These are phyloP conservation scores for Cynopterus brachyotis DNA, from an alignment of 2,113 vertebrate genomes.

Conservation along the genomic window DNA sequence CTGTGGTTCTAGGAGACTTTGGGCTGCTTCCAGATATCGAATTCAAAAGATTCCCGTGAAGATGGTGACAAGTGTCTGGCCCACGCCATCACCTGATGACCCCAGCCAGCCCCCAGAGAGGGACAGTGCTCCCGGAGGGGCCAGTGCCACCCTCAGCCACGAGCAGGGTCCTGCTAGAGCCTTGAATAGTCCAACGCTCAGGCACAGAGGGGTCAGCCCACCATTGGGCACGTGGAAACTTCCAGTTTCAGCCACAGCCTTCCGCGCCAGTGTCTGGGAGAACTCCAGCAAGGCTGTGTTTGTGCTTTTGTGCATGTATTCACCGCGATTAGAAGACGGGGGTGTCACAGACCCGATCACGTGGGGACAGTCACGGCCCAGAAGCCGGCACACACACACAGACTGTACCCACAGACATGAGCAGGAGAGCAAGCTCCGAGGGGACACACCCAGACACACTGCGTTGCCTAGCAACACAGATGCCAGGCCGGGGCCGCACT, in stretches of 20 bases:
- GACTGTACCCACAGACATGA: neutral
- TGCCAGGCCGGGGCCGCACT: neutral
- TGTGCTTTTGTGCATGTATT: neutral
- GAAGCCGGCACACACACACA: neutral
- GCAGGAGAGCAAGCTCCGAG: accelerated
- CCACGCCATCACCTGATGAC: neutral
- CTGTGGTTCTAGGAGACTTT: neutral
- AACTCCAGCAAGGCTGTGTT: accelerated
- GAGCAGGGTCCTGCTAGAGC: neutral
- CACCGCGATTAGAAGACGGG: neutral
- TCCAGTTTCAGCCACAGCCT: neutral
- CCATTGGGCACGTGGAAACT: neutral
- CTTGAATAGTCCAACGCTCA: neutral
- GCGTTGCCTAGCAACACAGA: neutral
- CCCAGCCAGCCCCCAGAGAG: neutral
- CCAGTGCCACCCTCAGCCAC: neutral
- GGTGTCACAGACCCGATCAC: neutral
- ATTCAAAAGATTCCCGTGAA: neutral
- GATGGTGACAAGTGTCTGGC: neutral
- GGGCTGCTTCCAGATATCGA: neutral
- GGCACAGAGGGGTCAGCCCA: neutral
- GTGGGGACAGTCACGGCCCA: neutral
- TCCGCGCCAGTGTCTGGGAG: neutral
- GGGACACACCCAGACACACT: neutral
- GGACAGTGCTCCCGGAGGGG: neutral